Evolutionary conservation across 2,888 invertebrate genomes (phyloP).

Genomic region (Epinotia nisella): DNA sequence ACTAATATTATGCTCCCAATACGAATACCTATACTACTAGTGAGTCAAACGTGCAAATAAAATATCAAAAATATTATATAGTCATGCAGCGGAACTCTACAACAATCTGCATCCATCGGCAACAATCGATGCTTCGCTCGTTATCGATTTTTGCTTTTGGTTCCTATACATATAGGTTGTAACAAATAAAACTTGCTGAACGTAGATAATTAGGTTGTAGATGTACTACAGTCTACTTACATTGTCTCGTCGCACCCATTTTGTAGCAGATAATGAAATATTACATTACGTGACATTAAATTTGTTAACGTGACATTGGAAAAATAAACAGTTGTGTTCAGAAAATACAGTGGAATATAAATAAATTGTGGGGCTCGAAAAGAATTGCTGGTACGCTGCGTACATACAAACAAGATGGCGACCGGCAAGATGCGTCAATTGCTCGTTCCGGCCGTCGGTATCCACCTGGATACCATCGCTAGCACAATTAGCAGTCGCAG

Average conservation of each 20-base stretch:
- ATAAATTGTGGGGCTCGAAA: conserved; percentile 19
- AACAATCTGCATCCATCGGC: conserved; percentile 69
- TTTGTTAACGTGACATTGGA: conserved; percentile 36
- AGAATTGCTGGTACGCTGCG: conserved; percentile 9
- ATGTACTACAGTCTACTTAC: conserved; percentile 79
- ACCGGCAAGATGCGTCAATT: neutral
- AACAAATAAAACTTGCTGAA: conserved; percentile 64
- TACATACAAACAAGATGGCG: conserved; percentile 6
- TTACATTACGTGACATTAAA: conserved; percentile 50
- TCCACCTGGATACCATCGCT: neutral
- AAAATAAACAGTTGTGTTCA: conserved; percentile 34
- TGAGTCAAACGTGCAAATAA: conserved; percentile 71
- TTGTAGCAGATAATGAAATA: conserved; percentile 75
- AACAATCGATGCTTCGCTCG: conserved; percentile 70
- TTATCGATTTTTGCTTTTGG: conserved; percentile 62
- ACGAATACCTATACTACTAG: conserved; percentile 61
- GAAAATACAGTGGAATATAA: conserved; percentile 35
- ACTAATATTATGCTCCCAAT: conserved; percentile 43
- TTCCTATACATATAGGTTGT: conserved; percentile 56
- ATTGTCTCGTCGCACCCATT: conserved; percentile 81
- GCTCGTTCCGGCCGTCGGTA: neutral
- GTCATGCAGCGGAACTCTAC: conserved; percentile 74
- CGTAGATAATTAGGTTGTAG: conserved; percentile 61
- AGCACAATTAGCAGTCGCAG: neutral
- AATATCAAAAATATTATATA: conserved; percentile 55